Evolutionary conservation across 2,113 vertebrate genomes (phyloP).

Genomic region (Dicerorhinus sumatrensis): DNA sequence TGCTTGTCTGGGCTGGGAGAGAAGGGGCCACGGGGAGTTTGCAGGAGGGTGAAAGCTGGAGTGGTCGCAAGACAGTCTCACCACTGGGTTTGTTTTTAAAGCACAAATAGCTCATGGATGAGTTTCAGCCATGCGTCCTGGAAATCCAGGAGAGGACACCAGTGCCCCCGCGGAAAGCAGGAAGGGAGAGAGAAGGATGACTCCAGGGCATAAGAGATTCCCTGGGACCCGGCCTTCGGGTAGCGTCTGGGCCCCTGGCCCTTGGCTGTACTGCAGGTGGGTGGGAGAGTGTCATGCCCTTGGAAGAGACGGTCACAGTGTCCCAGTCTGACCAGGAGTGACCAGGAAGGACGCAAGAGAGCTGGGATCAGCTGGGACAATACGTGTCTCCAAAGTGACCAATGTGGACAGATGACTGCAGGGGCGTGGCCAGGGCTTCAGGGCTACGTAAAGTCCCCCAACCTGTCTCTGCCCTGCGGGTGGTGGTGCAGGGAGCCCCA

Average conservation of each 20-base stretch:
- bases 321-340: background rate
- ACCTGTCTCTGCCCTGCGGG: background rate
- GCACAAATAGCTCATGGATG: background rate
- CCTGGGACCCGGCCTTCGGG: background rate
- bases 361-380: background rate
- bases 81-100: background rate
- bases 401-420: background rate
- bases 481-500: background rate
- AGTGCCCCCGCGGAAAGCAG: background rate
- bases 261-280: no score
- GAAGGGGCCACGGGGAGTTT: no score
- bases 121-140: background rate
- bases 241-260: background rate
- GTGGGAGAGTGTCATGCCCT: fast-evolving
- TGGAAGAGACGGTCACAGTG: background rate
- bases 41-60: background rate
- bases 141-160: background rate
- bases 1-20: background rate
- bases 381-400: background rate
- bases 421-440: background rate
- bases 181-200: no score
- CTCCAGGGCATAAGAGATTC: no score
- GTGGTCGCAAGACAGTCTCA: background rate
- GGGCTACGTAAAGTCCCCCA: background rate
- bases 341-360: background rate